Base-by-base conservation (phyloP, 1,140 invertebrate genomes). In the Rhopalosiphum maidis region DNA sequence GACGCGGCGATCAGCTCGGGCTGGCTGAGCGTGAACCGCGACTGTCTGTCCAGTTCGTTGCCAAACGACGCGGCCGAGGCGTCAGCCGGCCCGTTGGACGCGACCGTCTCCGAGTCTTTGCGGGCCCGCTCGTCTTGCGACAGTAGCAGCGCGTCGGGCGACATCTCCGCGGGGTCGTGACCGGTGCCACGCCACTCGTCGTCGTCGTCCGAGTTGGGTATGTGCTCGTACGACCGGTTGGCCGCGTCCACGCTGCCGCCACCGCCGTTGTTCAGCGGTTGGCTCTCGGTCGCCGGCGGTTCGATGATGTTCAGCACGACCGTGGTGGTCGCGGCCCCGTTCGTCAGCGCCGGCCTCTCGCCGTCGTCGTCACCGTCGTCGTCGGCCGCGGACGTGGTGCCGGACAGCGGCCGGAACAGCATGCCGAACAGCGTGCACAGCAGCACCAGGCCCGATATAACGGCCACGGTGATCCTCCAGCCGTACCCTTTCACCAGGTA, bases 371-470 rank as follows among this genome's bases (percentile, higher is more conserved):
- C 25, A 15, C 25, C 43, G 51, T 22, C 43, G 68, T 22, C 22
- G 48, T 88, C 88, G 23, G 41, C 23, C 21, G 91, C 60, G 60
- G 60, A 15, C 15, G 9, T 4, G 60, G 60, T n/a, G 1, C 30
- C 3, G 60, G 30, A 88, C 25, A 95, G 89, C 0, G 97, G 98
- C 86, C 97, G 95, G 95, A 99, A 99, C 94, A 99, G 95, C 0
- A 97, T 96, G 23, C 98, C 98, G 94, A 98, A 98, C 35, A 98
- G 96, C 46, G 97, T 96, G 95, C 98, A 99, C 94, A 97, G 96
- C 2, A 99, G 95, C 41, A 98, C 96, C 1, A 99, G 95, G 23
- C 96, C 98, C 23, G 98, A 97, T 46, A 98, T 97, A 46, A 99
- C 97, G 1, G 98, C 95, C 95, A 99, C 96, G 7, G 96, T 94